Evolutionary conservation across 2,888 invertebrate genomes (phyloP), one percentile per base, ranked within the genome.

Genomic region (Leptinotarsa tumamoca): DNA sequence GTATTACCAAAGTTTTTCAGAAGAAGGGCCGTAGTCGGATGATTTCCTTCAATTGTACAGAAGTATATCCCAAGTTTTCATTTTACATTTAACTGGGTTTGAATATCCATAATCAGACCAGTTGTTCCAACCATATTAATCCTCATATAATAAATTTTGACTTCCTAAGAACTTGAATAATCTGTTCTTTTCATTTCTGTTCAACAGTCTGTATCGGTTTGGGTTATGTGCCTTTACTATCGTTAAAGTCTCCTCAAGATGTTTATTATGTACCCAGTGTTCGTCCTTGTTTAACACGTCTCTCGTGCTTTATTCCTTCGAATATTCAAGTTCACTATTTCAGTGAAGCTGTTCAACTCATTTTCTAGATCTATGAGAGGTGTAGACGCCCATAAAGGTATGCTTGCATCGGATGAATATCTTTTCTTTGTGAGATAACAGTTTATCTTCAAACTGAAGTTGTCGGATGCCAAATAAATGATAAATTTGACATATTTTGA

Each of bases 301-400:
- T 81, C 80, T 84, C 82, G 84, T 83, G 84, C 84, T 79, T 83
- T 85, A 84, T 84, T 83, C 83, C 83, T 82, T 81, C 79, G 83
- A 82, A 83, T 82, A 82, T 84, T 82, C 83, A 68, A 79, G 76
- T 76, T 63, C 83, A 79, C 79, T 27, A 79, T 82, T 50, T 73
- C 61, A 73, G 75, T 21, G 27, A 73, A 82, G 84, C 84, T 83
- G 80, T 73, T n/a, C 2, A 15, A 52, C 52, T 52, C 4, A 52
- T 52, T 52, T 52, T 52, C n/a, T 52, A 52, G 15, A 52, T 52
- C 52, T 52, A 52, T 15, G 52, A n/a, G n/a, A 17, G 52, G n/a
- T n/a, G 17, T 52, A 52, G 17, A n/a, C n/a, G 52, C 15, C 17
- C 52, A 52, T n/a, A 43, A 43, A 43, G 13, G 43, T 43, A 43